phyloP scores from a whole-genome alignment of 1,140 invertebrate species.

The Schlechtendalia chinensis region DNA sequence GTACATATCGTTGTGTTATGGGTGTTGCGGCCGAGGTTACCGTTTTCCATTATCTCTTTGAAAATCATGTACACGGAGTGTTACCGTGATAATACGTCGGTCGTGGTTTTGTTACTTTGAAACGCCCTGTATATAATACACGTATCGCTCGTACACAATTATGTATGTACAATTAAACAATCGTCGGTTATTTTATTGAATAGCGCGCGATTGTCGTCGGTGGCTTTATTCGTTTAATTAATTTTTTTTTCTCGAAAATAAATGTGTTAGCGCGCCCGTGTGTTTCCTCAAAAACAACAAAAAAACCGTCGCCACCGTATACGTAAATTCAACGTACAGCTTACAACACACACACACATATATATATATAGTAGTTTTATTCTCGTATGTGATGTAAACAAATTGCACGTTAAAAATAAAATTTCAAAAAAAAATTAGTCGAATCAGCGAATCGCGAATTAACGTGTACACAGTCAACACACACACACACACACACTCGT shows the following conservation, averaged over 20 bases:
- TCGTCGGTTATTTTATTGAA: constrained; percentile 10
- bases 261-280: neutral
- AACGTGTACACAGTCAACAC: too few species aligned
- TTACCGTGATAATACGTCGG: neutral
- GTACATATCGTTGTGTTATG: neutral
- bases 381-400: neutral
- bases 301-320: neutral
- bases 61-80: too few species aligned
- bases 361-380: neutral
- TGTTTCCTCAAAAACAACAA: constrained; percentile 11
- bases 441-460: neutral
- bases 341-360: too few species aligned
- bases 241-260: neutral
- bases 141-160: neutral
- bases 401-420: neutral
- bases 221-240: neutral
- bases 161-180: neutral
- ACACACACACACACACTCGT: too few species aligned
- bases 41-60: too few species aligned
- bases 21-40: too few species aligned
- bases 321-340: neutral
- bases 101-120: neutral
- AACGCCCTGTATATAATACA: neutral
- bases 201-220: neutral
- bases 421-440: neutral